Evolutionary conservation across 2,113 vertebrate species (phyloP).

Genomic region (Xenus cinereus): DNA sequence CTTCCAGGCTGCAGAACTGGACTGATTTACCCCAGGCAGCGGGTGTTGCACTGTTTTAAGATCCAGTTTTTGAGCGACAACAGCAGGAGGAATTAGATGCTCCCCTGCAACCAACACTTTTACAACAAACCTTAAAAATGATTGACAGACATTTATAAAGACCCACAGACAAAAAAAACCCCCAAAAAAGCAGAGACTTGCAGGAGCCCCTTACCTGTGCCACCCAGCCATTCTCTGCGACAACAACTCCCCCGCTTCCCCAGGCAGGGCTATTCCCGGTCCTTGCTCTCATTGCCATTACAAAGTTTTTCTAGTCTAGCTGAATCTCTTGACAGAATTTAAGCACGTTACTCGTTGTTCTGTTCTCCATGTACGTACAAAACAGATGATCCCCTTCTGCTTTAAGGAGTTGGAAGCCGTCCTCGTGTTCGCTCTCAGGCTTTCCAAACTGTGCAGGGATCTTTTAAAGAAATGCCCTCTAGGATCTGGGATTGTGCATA

Average conservation of each 20-base stretch:
- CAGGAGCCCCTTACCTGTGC: not conserved
- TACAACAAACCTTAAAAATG: not conserved
- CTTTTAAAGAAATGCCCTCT: not conserved
- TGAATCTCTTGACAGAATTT: slow-evolving; percentile 8
- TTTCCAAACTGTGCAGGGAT: not conserved
- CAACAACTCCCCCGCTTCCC: not conserved
- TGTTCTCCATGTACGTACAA: not conserved
- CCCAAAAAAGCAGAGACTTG: not conserved
- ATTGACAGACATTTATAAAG: not conserved
- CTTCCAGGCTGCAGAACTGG: not conserved
- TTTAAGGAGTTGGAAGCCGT: not conserved
- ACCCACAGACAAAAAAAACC: not conserved
- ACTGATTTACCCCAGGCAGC: not conserved
- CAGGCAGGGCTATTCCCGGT: not conserved
- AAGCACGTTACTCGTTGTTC: not conserved
- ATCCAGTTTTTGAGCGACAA: not conserved
- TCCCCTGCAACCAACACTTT: not conserved
- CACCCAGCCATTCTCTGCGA: not conserved
- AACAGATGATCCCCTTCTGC: slow-evolving; percentile 9
- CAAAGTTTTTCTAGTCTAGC: not conserved
- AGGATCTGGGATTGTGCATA: not conserved
- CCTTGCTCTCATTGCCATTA: not conserved
- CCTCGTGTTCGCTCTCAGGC: not conserved
- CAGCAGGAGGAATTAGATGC: not conserved
- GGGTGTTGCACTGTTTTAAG: not conserved